Evolutionary conservation across 2,888 invertebrate genomes (phyloP).

Genomic region (Labia minor): DNA sequence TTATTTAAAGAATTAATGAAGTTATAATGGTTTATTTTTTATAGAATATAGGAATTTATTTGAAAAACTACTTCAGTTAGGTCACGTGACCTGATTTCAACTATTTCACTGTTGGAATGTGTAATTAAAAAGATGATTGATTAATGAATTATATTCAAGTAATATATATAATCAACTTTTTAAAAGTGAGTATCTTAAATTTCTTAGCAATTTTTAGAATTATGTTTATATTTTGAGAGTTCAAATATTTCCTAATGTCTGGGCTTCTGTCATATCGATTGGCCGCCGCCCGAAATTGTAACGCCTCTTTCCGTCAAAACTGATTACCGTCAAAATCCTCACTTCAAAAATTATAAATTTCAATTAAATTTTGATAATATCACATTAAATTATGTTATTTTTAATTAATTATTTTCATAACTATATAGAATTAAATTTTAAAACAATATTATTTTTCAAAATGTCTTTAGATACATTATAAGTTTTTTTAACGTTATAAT

Average conservation of each 20-base stretch:
- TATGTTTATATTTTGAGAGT: too few species aligned
- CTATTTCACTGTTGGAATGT: neutral
- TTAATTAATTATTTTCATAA: neutral
- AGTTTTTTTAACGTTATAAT: too few species aligned
- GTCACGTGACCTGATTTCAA: neutral
- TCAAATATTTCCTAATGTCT: neutral
- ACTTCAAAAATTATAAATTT: neutral
- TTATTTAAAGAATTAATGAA: too few species aligned
- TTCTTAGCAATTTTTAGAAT: too few species aligned
- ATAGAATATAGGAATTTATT: too few species aligned
- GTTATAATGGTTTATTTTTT: too few species aligned
- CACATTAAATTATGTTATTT: neutral
- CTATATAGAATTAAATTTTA: neutral
- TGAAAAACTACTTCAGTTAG: neutral
- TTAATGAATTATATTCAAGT: neutral
- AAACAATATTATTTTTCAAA: neutral
- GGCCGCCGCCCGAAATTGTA: neutral
- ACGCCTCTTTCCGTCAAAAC: neutral
- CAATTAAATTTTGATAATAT: neutral
- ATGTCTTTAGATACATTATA: neutral
- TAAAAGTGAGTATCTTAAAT: neutral
- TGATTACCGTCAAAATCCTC: neutral
- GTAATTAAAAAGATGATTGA: neutral
- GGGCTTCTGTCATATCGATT: conserved; percentile 7
- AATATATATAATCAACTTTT: neutral